Conservation (phyloP, 2,797 vertebrate species). For the Bufotes viridis region DNA sequence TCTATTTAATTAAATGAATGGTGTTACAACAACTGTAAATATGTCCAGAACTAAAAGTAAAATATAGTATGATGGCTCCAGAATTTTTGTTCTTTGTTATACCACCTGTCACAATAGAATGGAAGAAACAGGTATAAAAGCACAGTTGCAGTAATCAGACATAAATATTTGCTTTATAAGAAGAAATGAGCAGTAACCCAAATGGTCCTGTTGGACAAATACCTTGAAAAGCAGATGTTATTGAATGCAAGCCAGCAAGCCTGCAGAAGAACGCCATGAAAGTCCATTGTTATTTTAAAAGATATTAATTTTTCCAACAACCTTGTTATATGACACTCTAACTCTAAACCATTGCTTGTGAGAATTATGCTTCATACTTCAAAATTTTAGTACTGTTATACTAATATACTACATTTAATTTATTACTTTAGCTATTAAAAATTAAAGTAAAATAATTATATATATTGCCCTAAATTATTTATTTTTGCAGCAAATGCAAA, state of each 20-base stretch:
- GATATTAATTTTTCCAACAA: not conserved
- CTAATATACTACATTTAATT: not conserved
- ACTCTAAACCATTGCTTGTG: not conserved
- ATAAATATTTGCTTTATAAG: constrained; percentile 12
- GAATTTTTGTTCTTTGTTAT: not conserved
- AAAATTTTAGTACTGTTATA: not conserved
- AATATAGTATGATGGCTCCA: not conserved
- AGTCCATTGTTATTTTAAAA: not conserved
- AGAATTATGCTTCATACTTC: not conserved
- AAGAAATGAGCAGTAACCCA: not conserved
- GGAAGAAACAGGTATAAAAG: not conserved
- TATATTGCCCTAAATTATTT: no score
- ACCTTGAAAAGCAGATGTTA: not conserved
- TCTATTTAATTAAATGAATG: not conserved
- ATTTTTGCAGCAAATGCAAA: no score
- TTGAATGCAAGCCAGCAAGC: constrained; percentile 7
- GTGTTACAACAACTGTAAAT: not conserved
- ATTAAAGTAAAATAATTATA: no score
- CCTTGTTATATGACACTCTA: not conserved
- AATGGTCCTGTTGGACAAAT: constrained; percentile 1
- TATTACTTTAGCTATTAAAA: not conserved
- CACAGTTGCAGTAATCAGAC: not conserved
- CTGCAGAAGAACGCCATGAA: not conserved
- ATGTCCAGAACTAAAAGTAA: not conserved
- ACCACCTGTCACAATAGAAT: not conserved